Evolutionary conservation across 35 echinoderm and acorn worm genomes (phyloP), one percentile per base, ranked within the genome.

Genomic region (Strongylocentrotus purpuratus): DNA sequence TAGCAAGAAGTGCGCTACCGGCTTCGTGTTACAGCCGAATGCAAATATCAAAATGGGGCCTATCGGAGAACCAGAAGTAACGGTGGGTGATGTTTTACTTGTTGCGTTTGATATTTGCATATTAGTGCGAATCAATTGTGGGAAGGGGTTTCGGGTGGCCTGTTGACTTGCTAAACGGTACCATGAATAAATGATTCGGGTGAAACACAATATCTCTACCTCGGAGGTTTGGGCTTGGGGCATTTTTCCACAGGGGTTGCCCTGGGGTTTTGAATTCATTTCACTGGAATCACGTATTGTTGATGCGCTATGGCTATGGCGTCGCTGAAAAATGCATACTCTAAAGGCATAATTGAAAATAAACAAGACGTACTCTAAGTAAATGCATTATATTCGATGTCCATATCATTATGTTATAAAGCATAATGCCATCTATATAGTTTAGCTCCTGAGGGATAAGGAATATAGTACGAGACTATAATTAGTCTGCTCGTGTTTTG

Each of bases 51-150:
- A 78, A 78, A n/a, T n/a, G 65, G 25, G 65, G 65, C 65, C 65
- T 78, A 22, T 22, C 25, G 65, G n/a, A 22, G 20, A 78, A 22
- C 65, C 65, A 78, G 25, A n/a, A 78, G 65, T 28, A 59, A 78
- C 65, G 1, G 65, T 78, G 22, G 65, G 7, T 78, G 65, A 78
- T 78, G 5, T 22, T 78, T 78, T 78, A 78, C 65, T 78, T 78
- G 65, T 78, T 78, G 65, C 65, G 25, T 78, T 78, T 78, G 65
- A 78, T 78, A 78, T 78, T 78, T 78, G 65, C 65, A 78, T 78
- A 78, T 78, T 78, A 78, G 65, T 78, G 28, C 65, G 65, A 78
- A 78, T 78, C 65, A 78, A 78, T 78, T 78, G 65, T 78, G 65
- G 20, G 25, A 28, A 78, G 25, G 25, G 65, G 65, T 78, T 78